Evolutionary conservation across 2,113 vertebrate species (phyloP), one percentile per base, ranked within the genome.

Genomic region (Scartelaos histophorus): DNA sequence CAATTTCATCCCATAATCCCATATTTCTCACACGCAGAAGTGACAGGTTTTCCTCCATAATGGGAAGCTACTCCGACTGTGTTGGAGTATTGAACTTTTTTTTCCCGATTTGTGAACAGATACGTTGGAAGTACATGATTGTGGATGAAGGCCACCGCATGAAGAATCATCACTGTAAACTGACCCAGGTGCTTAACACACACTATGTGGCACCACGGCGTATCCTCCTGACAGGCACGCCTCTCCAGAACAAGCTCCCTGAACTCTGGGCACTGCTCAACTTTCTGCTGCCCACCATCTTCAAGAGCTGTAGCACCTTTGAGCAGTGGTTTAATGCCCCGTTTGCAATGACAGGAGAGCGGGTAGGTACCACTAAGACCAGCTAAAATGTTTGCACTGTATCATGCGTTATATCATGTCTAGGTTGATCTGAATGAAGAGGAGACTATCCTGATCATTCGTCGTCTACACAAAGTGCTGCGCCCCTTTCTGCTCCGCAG

Each of bases 101-200:
- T 62, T 10, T 9, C 56, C 13, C 25, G 49, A 29, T 17, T 12
- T 49, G 0, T 71, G 3, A 11, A 0, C 80, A 99, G 97, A 97
- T 99, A 79, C 96, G 97, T 71, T 99, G 97, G 97, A 99, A 99
- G 85, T 99, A 98, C 84, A 99, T 99, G 97, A 98, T 99, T 0
- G 97, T 99, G 74, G 97, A 99, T 7, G 97, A 99, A 88, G 97
- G 97, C 45, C 97, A 99, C 87, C 94, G 97, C 17, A 99, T 99
- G 97, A 99, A 99, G 92, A 99, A 99, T 83, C 97, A 99, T 83
- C 97, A 99, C 85, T 99, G 97, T 80, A 99, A 98, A 81, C 89
- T 99, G 88, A 99, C 97, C 15, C 97, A 99, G 88, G 97, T 99
- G 89, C 76, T 99, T 80, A 99, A 99, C 85, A 98, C 97, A 0